Conservation (phyloP, 2,113 vertebrate genomes). For the Ascaphus truei region DNA sequence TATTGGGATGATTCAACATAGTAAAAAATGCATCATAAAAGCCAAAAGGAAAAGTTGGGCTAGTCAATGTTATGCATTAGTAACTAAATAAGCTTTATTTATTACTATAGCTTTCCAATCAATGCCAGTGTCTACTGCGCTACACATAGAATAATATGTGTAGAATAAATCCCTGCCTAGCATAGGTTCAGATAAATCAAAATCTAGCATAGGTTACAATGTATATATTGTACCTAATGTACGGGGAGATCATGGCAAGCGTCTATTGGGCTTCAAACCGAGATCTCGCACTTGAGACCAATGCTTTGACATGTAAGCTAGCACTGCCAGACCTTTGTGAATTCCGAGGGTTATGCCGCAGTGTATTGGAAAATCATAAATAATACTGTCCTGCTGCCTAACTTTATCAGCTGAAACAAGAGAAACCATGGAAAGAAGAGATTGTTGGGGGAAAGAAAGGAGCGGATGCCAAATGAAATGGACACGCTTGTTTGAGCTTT, state of each 20-base stretch:
- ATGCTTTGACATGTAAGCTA: not conserved
- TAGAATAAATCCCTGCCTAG: too few species aligned
- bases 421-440: constrained; percentile 13
- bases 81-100: not conserved
- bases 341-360: constrained; percentile 11
- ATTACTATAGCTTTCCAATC: not conserved
- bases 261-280: not conserved
- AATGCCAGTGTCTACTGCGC: not conserved
- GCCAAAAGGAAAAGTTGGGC: not conserved
- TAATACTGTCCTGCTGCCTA: constrained; percentile 16
- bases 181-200: too few species aligned
- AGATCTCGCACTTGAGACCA: not conserved
- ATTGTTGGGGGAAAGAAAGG: constrained; percentile 14
- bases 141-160: not conserved
- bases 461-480: constrained; percentile 25
- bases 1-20: not conserved
- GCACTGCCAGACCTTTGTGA: not conserved
- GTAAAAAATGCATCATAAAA: not conserved
- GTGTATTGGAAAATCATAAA: constrained; percentile 1
- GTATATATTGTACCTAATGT: not conserved
- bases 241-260: not conserved
- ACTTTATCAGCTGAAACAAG: constrained; percentile 19
- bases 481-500: constrained; percentile 32
- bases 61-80: not conserved
- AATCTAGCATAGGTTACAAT: not conserved